phyloP scores from a whole-genome alignment of 2,797 vertebrate species.

The Onychomys torridus region DNA sequence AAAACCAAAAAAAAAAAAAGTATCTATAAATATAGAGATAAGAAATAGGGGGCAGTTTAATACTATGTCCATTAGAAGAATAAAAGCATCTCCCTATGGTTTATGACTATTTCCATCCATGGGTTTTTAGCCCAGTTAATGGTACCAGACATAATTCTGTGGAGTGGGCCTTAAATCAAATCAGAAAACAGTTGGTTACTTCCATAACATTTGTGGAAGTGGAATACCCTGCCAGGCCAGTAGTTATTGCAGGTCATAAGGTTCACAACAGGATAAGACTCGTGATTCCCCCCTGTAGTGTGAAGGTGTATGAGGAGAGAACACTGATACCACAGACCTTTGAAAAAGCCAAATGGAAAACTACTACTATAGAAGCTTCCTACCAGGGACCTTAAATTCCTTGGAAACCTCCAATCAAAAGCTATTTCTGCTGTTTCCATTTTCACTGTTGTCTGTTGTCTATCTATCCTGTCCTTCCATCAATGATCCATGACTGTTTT shows the following conservation, averaged over 20 bases:
- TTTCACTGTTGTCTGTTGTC: background rate
- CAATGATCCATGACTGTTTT: background rate
- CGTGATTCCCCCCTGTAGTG: background rate
- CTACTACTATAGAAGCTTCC: background rate
- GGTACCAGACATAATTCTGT: background rate
- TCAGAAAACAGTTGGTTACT: background rate
- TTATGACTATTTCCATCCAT: background rate
- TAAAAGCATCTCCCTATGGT: background rate
- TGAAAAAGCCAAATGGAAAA: background rate
- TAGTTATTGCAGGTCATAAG: background rate
- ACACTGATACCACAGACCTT: background rate
- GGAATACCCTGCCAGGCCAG: background rate
- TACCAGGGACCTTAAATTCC: background rate
- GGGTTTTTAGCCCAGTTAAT: background rate
- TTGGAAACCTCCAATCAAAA: slow-evolving; percentile 29
- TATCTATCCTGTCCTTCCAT: background rate
- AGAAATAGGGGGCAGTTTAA: background rate
- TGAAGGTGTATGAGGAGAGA: background rate
- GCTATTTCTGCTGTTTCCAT: background rate
- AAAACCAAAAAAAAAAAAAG: no score
- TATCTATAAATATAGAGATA: background rate
- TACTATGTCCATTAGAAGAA: background rate
- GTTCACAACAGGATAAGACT: background rate
- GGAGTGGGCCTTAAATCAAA: background rate
- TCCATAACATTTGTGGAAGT: background rate